Base-by-base conservation (phyloP, 2,113 vertebrate genomes). In the Cryptotis parvus region DNA sequence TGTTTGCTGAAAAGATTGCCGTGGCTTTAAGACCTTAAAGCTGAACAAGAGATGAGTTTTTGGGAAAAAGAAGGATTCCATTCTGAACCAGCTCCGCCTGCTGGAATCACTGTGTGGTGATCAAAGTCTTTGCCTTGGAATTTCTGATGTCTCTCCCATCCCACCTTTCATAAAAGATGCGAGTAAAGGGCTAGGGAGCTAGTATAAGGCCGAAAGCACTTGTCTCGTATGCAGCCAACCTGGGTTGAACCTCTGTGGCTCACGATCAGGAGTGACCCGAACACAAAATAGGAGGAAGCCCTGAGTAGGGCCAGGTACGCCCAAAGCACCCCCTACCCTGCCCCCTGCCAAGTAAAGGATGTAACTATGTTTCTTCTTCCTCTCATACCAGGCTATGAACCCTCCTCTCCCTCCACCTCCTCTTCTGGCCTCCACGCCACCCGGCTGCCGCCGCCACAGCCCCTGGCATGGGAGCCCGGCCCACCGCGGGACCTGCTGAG, bases 401-500 rank as follows among this genome's bases (percentile, higher is more conserved):
- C 98, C 98, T 69, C 98, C 98, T 69, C 96, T 97, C 11, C 99
- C 99, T 0, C 99, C 99, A 18, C 99, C 99, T 52, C 99, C 99
- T 92, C 99, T 99, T 1, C 97, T 99, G 96, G 98, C 98, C 45
- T 79, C 92, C 27, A 80, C 92, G 55, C 58, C 75, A 2, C 27
- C 68, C 0, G 75, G 92, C 87, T 83, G 86, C 69, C 33, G 87
- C 88, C 11, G 29, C 88, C 6, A 52, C 68, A 8, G 77, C 83
- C 11, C 90, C 97, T 39, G 94, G 96, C 8, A 95, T 97, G 1
- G 97, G 98, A 89, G 98, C 98, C 86, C 99, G 99, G 94, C 98
- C 99, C 49, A 82, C 97, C 84, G 97, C 98, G 33, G 98, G 97
- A 92, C 93, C 98, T 75, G 33, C 97, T 58, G 99, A 99, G 78